phyloP scores from a whole-genome alignment of 2,113 vertebrate species.

The Clupea harengus region DNA sequence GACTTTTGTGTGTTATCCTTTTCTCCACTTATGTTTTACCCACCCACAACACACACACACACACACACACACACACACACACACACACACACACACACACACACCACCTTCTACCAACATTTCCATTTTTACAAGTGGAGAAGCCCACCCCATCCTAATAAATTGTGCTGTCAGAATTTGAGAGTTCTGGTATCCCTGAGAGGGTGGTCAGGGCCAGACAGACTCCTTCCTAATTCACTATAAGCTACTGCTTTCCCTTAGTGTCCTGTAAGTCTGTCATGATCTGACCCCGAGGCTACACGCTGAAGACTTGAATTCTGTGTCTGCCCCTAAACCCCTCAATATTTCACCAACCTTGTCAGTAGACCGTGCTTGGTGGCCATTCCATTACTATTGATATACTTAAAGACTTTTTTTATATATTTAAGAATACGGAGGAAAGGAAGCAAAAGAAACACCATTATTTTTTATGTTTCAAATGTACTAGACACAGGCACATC shows the following conservation, averaged over 20 bases:
- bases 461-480: not conserved
- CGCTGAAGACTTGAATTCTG: not conserved
- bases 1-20: not conserved
- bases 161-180: not conserved
- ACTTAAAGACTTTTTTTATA: not conserved
- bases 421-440: not conserved
- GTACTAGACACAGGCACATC: not conserved
- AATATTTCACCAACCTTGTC: conserved; percentile 6
- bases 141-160: not conserved
- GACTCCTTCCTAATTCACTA: not conserved
- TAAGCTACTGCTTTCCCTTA: not conserved
- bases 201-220: not conserved
- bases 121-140: not conserved
- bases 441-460: not conserved
- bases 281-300: conserved; percentile 2
- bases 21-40: not conserved
- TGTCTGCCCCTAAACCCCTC: not conserved
- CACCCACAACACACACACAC: not conserved
- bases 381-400: not conserved
- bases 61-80: no score
- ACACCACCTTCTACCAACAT: no score
- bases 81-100: not conserved
- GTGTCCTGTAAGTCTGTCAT: conserved; percentile 4
- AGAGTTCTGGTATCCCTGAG: not conserved
- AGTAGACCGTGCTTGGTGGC: not conserved